Evolutionary conservation across 2,113 vertebrate genomes (phyloP), one percentile per base, ranked within the genome.

Genomic region (Ciconia boyciana): DNA sequence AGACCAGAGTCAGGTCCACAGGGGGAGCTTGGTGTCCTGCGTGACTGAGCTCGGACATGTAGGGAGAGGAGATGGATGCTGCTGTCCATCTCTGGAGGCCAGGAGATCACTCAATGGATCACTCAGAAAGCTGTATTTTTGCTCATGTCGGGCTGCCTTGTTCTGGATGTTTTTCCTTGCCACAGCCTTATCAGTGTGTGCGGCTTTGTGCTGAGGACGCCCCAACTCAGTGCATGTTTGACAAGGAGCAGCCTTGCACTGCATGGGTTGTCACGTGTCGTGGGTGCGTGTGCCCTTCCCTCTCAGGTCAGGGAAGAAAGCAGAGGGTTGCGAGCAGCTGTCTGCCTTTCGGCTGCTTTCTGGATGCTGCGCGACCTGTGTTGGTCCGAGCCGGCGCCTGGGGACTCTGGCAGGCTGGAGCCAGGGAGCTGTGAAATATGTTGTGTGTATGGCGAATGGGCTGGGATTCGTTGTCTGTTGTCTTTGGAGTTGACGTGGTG

Each of bases 231-330:
- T 21, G 8, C 43, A 13, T 6, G 1, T 55, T 80, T 41, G 15
- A 16, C 2, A 0, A 26, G 17, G 31, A 61, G 28, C 70, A 93
- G 26, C 20, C 10, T 29, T 32, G 16, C 41, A 15, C 3, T 4
- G 20, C 2, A 1, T 57, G 24, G 13, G n/a, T 18, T 84, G 51
- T 87, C 36, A 24, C 1, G 0, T 51, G 4, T 24, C 4, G 1
- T 2, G 2, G 31, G 13, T 85, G 17, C 25, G 5, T 2, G 0
- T 20, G 11, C 24, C 2, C 0, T 36, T 19, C 31, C 25, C 5
- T 58, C 21, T 82, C 3, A 39, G 1, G 31, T 65, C 52, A 80
- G 44, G 36, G 69, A 81, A 48, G 12, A 69, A 84, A 52, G 44
- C 36, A 81, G 49, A 83, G 17, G 11, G 15, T 22, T 55, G n/a